phyloP scores from a whole-genome alignment of 2,888 invertebrate genomes.

The Sericinus montela region DNA sequence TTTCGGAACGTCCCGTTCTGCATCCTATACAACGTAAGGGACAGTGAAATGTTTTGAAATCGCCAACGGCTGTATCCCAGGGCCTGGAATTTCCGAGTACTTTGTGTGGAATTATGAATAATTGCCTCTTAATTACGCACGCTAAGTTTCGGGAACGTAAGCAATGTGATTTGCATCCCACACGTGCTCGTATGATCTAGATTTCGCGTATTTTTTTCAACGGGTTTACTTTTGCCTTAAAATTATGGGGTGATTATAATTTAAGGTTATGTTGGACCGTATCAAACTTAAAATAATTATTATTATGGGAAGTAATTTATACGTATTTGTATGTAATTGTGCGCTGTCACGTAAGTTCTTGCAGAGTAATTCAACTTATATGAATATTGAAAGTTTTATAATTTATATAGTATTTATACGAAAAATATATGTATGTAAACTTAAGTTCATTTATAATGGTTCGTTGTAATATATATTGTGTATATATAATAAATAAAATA shows the following conservation, averaged over 20 bases:
- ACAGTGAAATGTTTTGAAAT: conserved; percentile 13
- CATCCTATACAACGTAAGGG: conserved; percentile 11
- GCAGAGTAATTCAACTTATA: too few relatives aligned
- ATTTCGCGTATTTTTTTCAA: not conserved
- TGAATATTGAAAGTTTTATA: too few relatives aligned
- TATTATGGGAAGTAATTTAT: not conserved
- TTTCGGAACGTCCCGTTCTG: not conserved
- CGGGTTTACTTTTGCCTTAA: not conserved
- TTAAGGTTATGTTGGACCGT: too few relatives aligned
- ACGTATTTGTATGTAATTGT: too few relatives aligned
- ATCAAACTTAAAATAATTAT: too few relatives aligned
- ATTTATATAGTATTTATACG: too few relatives aligned
- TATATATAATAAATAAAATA: too few relatives aligned
- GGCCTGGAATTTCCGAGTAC: conserved; percentile 10
- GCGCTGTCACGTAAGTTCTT: too few relatives aligned
- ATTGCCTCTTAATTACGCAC: conserved; percentile 24
- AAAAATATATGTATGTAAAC: too few relatives aligned
- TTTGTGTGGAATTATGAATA: conserved; percentile 22
- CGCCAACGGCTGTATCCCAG: conserved; percentile 18
- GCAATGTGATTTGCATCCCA: conserved; percentile 19
- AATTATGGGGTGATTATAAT: not conserved
- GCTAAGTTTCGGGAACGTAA: conserved; percentile 16
- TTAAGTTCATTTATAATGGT: too few relatives aligned
- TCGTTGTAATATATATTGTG: too few relatives aligned
- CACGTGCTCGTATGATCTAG: conserved; percentile 18